Evolutionary conservation across 2,888 invertebrate genomes (phyloP).

Genomic region (Iselma pallidipennis): DNA sequence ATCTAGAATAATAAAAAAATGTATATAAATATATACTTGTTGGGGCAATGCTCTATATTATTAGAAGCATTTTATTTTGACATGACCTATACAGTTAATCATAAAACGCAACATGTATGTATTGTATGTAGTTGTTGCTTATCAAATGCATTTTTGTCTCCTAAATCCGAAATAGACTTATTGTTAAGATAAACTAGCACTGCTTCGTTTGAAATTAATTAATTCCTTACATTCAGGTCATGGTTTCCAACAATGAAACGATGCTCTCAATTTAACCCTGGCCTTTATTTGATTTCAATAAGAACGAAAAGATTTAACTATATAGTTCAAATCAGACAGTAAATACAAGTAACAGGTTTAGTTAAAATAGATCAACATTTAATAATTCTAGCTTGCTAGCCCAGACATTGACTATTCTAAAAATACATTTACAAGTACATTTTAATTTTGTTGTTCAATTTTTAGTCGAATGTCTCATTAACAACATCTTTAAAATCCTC

Average conservation of each 20-base stretch:
- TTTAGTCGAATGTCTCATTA: neutral
- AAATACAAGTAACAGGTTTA: neutral
- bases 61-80: too few species aligned
- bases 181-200: too few species aligned
- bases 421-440: too few species aligned
- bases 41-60: neutral
- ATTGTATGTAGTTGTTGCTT: too few species aligned
- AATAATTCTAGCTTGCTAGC: neutral
- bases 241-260: neutral
- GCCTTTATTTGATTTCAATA: constrained; percentile 1
- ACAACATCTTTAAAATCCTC: too few species aligned
- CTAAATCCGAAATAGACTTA: too few species aligned
- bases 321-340: neutral
- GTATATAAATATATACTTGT: neutral
- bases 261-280: neutral
- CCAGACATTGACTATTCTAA: constrained; percentile 6
- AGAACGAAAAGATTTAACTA: neutral
- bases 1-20: too few species aligned
- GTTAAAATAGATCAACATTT: neutral
- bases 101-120: too few species aligned
- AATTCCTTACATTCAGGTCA: constrained; percentile 5
- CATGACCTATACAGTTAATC: too few species aligned
- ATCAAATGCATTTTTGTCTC: too few species aligned
- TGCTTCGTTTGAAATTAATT: too few species aligned
- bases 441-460: too few species aligned